Conservation (phyloP, 2,113 vertebrate genomes). For the Cygnus buccinator region DNA sequence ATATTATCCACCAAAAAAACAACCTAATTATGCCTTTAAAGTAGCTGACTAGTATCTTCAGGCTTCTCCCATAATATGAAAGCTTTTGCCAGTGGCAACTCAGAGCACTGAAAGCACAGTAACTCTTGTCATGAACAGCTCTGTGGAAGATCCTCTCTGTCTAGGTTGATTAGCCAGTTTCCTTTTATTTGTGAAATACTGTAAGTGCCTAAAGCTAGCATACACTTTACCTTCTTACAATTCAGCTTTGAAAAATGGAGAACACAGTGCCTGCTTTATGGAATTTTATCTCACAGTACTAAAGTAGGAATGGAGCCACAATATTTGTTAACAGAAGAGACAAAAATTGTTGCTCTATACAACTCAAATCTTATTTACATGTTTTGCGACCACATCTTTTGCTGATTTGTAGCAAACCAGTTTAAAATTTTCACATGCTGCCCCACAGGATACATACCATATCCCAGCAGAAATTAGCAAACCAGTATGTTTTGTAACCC, state of each 20-base stretch:
- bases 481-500: conserved; percentile 75
- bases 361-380: neutral
- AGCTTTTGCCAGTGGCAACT: neutral
- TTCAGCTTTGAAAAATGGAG: neutral
- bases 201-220: neutral
- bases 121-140: neutral
- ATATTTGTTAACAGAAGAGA: neutral
- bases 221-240: neutral
- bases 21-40: neutral
- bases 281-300: neutral
- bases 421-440: neutral
- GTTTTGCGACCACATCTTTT: neutral
- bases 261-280: neutral
- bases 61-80: neutral
- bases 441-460: conserved; percentile 66
- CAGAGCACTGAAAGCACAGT: neutral
- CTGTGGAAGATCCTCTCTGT: neutral
- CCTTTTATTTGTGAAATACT: neutral
- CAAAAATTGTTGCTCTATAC: neutral
- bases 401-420: neutral
- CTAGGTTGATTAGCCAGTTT: neutral
- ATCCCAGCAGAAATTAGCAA: conserved; percentile 75
- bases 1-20: neutral
- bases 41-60: neutral
- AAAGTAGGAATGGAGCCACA: neutral